Evolutionary conservation across 2,113 vertebrate genomes (phyloP), one percentile per base, ranked within the genome.

Genomic region (Stegostoma tigrinum): DNA sequence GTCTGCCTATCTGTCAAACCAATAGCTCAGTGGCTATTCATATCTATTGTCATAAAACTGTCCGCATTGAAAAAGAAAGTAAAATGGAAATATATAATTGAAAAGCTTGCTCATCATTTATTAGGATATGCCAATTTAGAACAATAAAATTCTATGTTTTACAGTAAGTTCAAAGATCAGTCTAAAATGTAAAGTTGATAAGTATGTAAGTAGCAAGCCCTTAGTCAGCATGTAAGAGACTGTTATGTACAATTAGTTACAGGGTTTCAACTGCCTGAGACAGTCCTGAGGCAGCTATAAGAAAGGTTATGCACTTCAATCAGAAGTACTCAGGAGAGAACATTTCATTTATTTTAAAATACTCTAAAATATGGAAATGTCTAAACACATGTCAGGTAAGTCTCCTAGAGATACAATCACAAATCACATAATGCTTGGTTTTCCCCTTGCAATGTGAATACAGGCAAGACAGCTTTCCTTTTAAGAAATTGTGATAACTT

Each of bases 1-100:
- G 94, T 23, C 93, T 95, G 66, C 75, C 68, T 70, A 95, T 95
- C 93, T 95, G 67, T 95, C 94, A 95, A 72, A 75, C 38, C 67
- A 72, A 52, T 95, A 72, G 94, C 17, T 75, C 42, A 95, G 67
- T 52, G 94, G 72, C 68, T 70, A 34, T 95, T 68, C 34, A 15
- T 72, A 72, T 24, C 68, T 75, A 52, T 70, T 95, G 67, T 45
- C 68, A 75, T 95, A 72, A 95, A 95, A 72, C 68, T 72, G 68
- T 72, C 38, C 52, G 34, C 75, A 72, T 14, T 95, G 42, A 72
- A 34, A 95, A 72, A 95, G 8, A 30, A 48, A 48, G 38, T 45
- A 72, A 48, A 70, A 95, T 42, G 8, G 72, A 68, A 45, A 95
- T 72, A 48, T 48, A 52, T 48, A 14, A 70, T 95, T 95, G 68